A percentile compares a stretch with the other conserved stretches of the same genome.
phyloP scores from a whole-genome alignment of 1,140 invertebrate species.

The Drosophila simulans region DNA sequence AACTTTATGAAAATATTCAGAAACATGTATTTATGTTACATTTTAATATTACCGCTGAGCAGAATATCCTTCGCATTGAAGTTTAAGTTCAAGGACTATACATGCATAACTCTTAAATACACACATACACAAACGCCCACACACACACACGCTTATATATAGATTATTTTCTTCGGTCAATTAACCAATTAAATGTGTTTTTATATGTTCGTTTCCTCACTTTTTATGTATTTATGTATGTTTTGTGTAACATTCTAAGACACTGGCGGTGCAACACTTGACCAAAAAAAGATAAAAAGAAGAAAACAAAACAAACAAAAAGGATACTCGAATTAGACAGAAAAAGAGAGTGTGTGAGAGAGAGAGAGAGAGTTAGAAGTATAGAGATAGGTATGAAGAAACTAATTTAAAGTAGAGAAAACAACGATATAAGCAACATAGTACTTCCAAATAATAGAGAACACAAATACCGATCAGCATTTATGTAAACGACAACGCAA shows the following conservation, averaged over 20 bases:
- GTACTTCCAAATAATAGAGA: slow-evolving; percentile 65
- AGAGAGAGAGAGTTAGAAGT: slow-evolving; percentile 4
- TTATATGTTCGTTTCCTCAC: slow-evolving; percentile 24
- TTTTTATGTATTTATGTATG: slow-evolving; percentile 30
- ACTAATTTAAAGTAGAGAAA: slow-evolving; percentile 57
- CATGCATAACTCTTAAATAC: slow-evolving; percentile 9
- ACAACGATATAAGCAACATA: slow-evolving; percentile 76
- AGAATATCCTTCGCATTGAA: slow-evolving; percentile 5
- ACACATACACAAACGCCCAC: slow-evolving; percentile 3
- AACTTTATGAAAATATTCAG: slow-evolving; percentile 14
- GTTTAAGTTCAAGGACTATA: slow-evolving; percentile 11
- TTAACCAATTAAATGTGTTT: slow-evolving; percentile 36
- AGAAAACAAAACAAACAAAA: slow-evolving; percentile 15
- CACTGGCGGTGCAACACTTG: slow-evolving; percentile 63
- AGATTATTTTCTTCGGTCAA: slow-evolving; percentile 44
- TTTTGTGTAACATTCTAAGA: slow-evolving; percentile 46
- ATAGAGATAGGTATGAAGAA: slow-evolving; percentile 4
- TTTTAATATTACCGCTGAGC: slow-evolving; percentile 34
- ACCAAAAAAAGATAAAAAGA: slow-evolving; percentile 39
- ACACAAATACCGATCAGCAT: slow-evolving; percentile 37
- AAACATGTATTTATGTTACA: slow-evolving; percentile 43
- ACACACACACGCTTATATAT: slow-evolving; percentile 16
- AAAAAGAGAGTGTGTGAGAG: slow-evolving; percentile 35
- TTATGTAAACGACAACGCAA: slow-evolving; percentile 39
- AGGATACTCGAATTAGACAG: slow-evolving; percentile 34